Conservation (phyloP, 2,113 vertebrate species). For the Ailurus styani region DNA sequence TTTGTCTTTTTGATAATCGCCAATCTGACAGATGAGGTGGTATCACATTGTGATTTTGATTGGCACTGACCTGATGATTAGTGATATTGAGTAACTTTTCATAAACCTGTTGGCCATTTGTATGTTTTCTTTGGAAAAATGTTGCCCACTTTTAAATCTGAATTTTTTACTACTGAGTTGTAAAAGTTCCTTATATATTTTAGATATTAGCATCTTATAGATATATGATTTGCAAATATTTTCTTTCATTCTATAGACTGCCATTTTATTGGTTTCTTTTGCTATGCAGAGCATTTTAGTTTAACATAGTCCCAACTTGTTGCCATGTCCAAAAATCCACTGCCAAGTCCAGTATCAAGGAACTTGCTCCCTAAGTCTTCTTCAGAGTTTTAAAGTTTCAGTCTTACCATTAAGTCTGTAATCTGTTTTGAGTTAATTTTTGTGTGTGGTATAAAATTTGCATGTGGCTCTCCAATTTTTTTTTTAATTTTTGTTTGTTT, state of each 20-base stretch:
- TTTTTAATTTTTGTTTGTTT: too few species aligned
- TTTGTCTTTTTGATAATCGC: not conserved
- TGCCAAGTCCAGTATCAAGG: not conserved
- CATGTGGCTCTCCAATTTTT: not conserved
- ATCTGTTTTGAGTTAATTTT: not conserved
- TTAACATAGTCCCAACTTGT: not conserved
- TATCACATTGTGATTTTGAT: not conserved
- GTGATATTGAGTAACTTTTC: not conserved
- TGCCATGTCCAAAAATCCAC: not conserved
- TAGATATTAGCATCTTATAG: not conserved
- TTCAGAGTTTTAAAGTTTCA: not conserved
- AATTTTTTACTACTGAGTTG: not conserved
- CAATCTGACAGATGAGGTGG: not conserved
- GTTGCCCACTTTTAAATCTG: not conserved
- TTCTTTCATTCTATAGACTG: not conserved
- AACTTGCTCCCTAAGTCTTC: not conserved
- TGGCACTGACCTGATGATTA: not conserved
- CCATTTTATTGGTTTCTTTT: not conserved
- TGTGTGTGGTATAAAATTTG: not conserved
- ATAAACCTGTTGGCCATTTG: not conserved
- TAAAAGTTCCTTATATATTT: not conserved
- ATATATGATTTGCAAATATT: not conserved
- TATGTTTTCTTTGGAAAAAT: not conserved
- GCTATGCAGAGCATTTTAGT: not conserved
- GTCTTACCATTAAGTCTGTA: not conserved